Evolutionary conservation across 1,140 invertebrate species (phyloP), one percentile per base, ranked within the genome.

Genomic region (Archivesica marissinica): DNA sequence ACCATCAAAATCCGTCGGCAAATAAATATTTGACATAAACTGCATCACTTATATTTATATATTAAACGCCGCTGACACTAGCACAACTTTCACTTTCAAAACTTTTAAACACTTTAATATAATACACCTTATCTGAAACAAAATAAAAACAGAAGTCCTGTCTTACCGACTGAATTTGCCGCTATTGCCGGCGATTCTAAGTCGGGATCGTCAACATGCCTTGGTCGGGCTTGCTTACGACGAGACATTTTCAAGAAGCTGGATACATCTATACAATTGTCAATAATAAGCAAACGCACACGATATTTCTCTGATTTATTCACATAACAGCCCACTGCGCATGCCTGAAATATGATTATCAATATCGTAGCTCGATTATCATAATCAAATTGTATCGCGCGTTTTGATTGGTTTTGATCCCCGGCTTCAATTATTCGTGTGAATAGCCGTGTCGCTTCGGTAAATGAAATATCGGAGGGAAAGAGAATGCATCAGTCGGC

Each of bases 191-290:
- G 74, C 54, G 78, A 72, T 15, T 80, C 77, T 64, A 87, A 56
- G 47, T 88, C 85, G 35, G 64, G 77, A 68, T 88, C 87, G 66
- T 95, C 94, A 74, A 95, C 92, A 88, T 95, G 94, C 75, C 94
- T 93, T 74, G 96, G 96, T 76, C 95, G 93, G 30, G 95, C 94
- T 90, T 95, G 96, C 92, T 96, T 96, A 93, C 95, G 94, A 88
- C 95, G 94, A 90, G 94, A 95, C 95, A 95, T 96, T 76, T 74
- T 90, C 50, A 35, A 52, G 33, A 33, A 11, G 50, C 78, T 70
- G 86, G 50, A 86, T 47, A 82, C 86, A 83, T 83, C 80, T 75
- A 83, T 74, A 28, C 68, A 61, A 83, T 83, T 83, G 68, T 72
- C 88, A 84, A 88, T 87, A 87, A 88, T 88, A 89, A 85, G 86